phyloP scores from a whole-genome alignment of 2,113 vertebrate species.

The Chauna torquata region DNA sequence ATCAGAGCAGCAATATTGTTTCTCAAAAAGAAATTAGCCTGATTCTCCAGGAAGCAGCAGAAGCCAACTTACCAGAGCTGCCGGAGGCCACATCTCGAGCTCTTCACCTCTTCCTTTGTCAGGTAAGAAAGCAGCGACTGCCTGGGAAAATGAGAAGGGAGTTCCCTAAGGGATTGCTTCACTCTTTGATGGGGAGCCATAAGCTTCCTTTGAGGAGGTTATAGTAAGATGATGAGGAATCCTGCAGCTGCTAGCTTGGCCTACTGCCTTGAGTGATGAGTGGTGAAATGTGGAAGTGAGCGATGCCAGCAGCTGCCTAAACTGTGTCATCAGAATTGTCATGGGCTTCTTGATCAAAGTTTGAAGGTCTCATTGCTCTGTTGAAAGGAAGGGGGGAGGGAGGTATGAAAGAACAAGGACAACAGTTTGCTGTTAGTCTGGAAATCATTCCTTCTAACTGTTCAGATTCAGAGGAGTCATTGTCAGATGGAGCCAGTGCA shows the following conservation, averaged over 20 bases:
- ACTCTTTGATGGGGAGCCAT: background rate
- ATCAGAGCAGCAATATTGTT: conserved; percentile 71
- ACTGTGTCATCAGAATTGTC: background rate
- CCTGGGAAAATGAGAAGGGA: background rate
- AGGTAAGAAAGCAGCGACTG: conserved; percentile 75
- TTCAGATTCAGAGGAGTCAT: conserved; percentile 69
- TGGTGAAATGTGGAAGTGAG: background rate
- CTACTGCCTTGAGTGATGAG: background rate
- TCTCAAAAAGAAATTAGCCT: conserved; percentile 79
- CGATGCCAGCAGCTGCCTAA: background rate
- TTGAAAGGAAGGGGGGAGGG: background rate
- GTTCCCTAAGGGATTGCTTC: background rate
- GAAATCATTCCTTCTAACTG: background rate
- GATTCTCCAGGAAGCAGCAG: conserved; percentile 78
- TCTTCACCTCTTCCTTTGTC: conserved; percentile 81
- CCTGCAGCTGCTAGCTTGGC: background rate
- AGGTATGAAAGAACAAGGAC: background rate
- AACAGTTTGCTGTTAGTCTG: background rate
- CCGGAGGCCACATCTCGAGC: conserved; percentile 71
- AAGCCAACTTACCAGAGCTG: conserved; percentile 78
- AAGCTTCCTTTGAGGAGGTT: background rate
- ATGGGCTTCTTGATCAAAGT: background rate
- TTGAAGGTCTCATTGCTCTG: background rate
- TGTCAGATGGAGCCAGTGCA: conserved; percentile 38
- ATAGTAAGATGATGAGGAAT: background rate